Evolutionary conservation across 2,797 vertebrate genomes (phyloP).

Genomic region (Myotis daubentonii): DNA sequence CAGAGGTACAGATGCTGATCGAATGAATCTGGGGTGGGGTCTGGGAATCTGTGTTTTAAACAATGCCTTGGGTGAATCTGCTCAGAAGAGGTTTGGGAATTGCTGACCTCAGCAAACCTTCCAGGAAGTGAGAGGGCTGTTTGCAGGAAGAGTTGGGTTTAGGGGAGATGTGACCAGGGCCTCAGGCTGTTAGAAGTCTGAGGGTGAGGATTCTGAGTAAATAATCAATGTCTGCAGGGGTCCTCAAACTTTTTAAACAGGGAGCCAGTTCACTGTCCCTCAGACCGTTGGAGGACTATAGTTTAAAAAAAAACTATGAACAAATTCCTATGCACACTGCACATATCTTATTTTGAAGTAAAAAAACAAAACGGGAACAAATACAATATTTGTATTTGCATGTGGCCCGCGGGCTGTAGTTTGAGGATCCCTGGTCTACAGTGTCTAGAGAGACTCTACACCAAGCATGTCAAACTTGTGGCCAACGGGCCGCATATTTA

Average conservation of each 20-base stretch:
- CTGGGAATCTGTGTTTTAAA: not conserved
- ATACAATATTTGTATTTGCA: too few species aligned
- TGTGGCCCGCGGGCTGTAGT: too few species aligned
- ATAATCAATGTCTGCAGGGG: not conserved
- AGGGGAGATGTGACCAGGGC: not conserved
- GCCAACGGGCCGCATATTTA: too few species aligned
- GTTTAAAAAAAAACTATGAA: too few species aligned
- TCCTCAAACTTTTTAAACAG: too few species aligned
- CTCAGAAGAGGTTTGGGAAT: not conserved
- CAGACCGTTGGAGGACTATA: too few species aligned
- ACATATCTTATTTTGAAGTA: too few species aligned
- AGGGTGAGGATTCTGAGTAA: not conserved
- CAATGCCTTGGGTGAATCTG: not conserved
- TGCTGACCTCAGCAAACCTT: not conserved
- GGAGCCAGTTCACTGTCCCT: too few species aligned
- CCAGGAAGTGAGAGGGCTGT: not conserved
- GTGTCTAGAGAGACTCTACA: not conserved
- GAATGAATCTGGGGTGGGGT: not conserved
- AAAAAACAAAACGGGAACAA: too few species aligned
- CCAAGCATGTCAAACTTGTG: too few species aligned
- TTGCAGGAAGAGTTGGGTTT: not conserved
- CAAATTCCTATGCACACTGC: too few species aligned
- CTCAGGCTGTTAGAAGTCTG: not conserved
- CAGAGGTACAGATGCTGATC: not conserved
- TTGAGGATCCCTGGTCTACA: too few species aligned